phyloP scores from a whole-genome alignment of 1,140 invertebrate species.

The Hycleus phaleratus region DNA sequence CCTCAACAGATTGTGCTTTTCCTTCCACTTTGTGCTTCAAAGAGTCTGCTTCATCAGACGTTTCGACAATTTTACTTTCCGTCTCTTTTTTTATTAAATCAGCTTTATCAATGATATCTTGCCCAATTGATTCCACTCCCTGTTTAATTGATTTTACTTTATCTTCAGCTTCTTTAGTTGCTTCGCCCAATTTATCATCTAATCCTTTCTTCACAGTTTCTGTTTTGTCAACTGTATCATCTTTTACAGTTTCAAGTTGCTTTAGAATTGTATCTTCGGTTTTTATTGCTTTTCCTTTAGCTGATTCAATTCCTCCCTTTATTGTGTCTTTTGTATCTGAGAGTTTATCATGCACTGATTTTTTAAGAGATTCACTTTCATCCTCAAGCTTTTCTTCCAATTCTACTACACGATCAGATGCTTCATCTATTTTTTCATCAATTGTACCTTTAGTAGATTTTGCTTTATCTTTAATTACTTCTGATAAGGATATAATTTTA shows the following conservation, averaged over 20 bases:
- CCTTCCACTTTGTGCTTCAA: slow-evolving; percentile 19
- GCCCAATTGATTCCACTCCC: not conserved
- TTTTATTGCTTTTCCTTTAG: not conserved
- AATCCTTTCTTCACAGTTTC: slow-evolving; percentile 5
- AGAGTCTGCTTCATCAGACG: slow-evolving; percentile 2
- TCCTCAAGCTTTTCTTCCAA: not conserved
- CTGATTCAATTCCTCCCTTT: not conserved
- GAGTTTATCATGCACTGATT: too few species aligned
- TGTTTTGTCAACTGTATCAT: not conserved
- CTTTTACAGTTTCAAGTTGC: too few species aligned
- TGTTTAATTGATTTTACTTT: slow-evolving; percentile 6
- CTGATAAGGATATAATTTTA: too few species aligned
- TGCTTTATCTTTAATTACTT: too few species aligned
- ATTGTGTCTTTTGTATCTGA: not conserved
- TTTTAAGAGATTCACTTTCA: too few species aligned
- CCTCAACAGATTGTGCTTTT: slow-evolving; percentile 12
- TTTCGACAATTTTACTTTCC: not conserved
- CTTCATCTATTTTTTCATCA: too few species aligned
- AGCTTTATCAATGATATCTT: not conserved
- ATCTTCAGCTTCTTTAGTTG: not conserved
- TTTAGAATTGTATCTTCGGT: too few species aligned
- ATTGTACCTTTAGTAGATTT: too few species aligned
- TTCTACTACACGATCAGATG: too few species aligned
- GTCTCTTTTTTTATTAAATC: not conserved
- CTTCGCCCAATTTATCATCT: not conserved